A percentile compares a stretch with the other conserved stretches of the same genome.
Evolutionary conservation across 2,113 vertebrate species (phyloP).

Genomic region (Ameiurus melas): DNA sequence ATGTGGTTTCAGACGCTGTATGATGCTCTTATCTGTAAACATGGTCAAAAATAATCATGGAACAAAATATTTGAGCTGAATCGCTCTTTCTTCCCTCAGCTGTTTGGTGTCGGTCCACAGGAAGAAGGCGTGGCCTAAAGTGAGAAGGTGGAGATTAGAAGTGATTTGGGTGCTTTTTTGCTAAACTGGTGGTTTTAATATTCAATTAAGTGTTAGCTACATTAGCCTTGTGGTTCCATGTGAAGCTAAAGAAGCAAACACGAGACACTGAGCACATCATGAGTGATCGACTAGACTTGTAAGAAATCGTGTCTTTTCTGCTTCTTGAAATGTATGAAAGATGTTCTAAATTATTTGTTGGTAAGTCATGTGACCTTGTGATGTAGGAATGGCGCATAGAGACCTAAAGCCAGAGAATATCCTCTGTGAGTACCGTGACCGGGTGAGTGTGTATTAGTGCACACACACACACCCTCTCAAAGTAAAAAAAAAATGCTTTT

Average conservation of each 20-base stretch:
- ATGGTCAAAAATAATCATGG: too few relatives aligned
- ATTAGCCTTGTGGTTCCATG: not conserved
- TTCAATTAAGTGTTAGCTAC: not conserved
- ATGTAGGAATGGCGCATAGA: conserved; percentile 91
- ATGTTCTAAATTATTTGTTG: not conserved
- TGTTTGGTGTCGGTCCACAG: too few relatives aligned
- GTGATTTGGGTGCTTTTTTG: too few relatives aligned
- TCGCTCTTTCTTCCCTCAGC: too few relatives aligned
- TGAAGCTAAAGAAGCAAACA: not conserved
- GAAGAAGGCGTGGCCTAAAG: not conserved
- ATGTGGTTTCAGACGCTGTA: too few relatives aligned
- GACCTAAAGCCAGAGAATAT: conserved; percentile 98
- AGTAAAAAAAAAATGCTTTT: not conserved
- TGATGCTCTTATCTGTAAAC: too few relatives aligned
- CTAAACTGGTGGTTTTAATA: not conserved
- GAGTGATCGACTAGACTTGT: not conserved
- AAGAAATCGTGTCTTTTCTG: not conserved
- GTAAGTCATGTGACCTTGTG: not conserved
- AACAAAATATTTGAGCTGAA: too few relatives aligned
- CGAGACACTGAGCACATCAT: not conserved
- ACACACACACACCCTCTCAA: not conserved
- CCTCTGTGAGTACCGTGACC: conserved; percentile 86
- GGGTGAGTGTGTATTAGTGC: conserved; percentile 71
- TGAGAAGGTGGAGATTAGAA: not conserved
- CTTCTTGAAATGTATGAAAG: not conserved